Base-by-base conservation (phyloP, 1,140 invertebrate species). In the Brachionus paranguensis region DNA sequence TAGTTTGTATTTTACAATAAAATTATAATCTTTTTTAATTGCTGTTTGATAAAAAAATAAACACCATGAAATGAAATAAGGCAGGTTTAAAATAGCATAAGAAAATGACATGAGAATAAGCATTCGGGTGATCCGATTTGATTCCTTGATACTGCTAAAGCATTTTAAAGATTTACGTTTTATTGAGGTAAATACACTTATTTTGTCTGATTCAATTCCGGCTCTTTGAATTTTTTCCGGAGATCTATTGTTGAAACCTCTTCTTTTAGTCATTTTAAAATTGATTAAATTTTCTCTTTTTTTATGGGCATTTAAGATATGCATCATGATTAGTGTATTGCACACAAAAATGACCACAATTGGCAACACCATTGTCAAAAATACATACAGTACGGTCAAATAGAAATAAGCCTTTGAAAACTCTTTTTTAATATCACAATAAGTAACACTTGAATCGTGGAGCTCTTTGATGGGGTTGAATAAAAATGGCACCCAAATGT, bases 61-160 rank as follows among this genome's bases (percentile, higher is more conserved):
- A 68, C 78, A 81, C 78, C 78, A 81, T 6, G 78, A 64, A 17
- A 81, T 68, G 41, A 81, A 60, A 68, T 81, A 81, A 6, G 78
- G 78, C 12, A 81, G 12, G 14, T 81, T 81, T 64, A 81, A 37
- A 41, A 60, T 64, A 11, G 78, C 78, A 68, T 65, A 81, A 0
- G 53, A 64, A 41, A 81, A 81, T 11, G 78, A 81, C 53, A 81
- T 60, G n/a, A 81, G 60, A 45, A 81, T 29, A 3, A 81, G 43
- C 78, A 81, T 81, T 5, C 50, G 27, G 5, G 78, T 81, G 3
- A 81, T 81, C 24, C 41, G 14, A 47, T 81, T 41, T 45, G 78
- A 64, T 33, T 81, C 78, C 12, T 7, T 27, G 24, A 64, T 64
- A 8, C 4, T 2, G n/a, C 12, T 60, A 17, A 65, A 45, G 12